Conservation (phyloP, 2,113 vertebrate genomes). For the Atrichornis clamosus region DNA sequence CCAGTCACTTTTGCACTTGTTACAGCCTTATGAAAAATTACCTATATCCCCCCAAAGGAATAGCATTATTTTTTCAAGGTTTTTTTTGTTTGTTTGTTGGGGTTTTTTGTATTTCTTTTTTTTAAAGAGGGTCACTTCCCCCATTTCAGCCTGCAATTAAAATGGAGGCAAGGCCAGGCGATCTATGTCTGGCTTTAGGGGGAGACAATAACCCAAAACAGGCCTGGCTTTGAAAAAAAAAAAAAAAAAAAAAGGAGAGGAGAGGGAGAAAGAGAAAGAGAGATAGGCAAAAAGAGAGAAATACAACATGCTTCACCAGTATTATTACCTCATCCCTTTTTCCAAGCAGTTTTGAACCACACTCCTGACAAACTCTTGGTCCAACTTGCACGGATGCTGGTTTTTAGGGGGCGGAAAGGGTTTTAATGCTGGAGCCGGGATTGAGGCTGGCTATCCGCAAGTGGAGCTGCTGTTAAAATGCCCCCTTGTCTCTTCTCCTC, state of each 20-base stretch:
- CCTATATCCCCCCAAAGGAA: neutral
- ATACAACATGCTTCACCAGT: slow-evolving; percentile 53
- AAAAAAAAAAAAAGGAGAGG: neutral
- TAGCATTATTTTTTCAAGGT: neutral
- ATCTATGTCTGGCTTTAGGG: slow-evolving; percentile 72
- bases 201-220: slow-evolving; percentile 79
- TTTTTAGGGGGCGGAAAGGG: slow-evolving; percentile 44
- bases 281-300: slow-evolving; percentile 24
- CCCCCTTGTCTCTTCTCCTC: slow-evolving; percentile 73
- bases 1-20: slow-evolving; percentile 60
- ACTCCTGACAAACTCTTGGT: slow-evolving; percentile 67
- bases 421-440: slow-evolving; percentile 38
- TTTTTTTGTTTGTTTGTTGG: neutral
- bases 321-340: slow-evolving; percentile 73
- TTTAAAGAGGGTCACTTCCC: slow-evolving; percentile 46
- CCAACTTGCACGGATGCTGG: slow-evolving; percentile 66
- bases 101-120: neutral
- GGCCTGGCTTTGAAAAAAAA: slow-evolving; percentile 21
- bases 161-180: slow-evolving; percentile 86
- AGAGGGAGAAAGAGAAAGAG: neutral
- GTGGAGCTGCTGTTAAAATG: slow-evolving; percentile 67
- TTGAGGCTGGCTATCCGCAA: slow-evolving; percentile 40
- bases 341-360: slow-evolving; percentile 63
- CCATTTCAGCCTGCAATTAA: slow-evolving; percentile 73
- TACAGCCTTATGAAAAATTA: slow-evolving; percentile 6